phyloP scores from a whole-genome alignment of 2,113 vertebrate species.

The Mormoops blainvillei region DNA sequence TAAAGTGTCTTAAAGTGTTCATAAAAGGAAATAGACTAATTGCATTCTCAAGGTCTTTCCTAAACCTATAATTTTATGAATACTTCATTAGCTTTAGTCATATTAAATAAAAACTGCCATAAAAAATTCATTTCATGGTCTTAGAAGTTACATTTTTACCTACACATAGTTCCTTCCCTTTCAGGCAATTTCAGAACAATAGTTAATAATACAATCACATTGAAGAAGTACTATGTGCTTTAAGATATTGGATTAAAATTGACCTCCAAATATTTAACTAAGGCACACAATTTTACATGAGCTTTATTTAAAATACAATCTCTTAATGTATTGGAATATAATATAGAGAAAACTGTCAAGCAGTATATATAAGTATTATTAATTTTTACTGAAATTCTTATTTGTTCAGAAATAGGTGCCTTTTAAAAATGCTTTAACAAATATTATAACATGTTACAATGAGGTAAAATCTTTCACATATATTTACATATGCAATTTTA shows the following conservation, averaged over 20 bases:
- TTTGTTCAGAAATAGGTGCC: neutral
- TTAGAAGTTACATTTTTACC: neutral
- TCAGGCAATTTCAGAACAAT: neutral
- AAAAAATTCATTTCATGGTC: neutral
- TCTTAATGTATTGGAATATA: neutral
- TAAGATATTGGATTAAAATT: neutral
- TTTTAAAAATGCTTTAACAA: neutral
- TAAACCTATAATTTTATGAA: constrained; percentile 31
- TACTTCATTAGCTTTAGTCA: constrained; percentile 30
- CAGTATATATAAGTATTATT: neutral
- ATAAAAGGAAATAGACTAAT: neutral
- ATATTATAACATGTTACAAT: neutral
- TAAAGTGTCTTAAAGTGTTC: neutral
- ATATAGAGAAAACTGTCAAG: neutral
- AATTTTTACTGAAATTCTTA: neutral
- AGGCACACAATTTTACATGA: neutral
- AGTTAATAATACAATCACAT: neutral
- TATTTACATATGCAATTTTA: neutral
- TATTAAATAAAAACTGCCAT: constrained; percentile 44
- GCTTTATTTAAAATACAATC: neutral
- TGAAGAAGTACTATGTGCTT: neutral
- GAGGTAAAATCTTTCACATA: neutral
- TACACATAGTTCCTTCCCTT: neutral
- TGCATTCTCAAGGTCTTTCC: neutral
- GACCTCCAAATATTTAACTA: neutral